Percentiles rank a stretch among this genome's conserved stretches.
Conservation (phyloP, 2,797 vertebrate genomes). For the Lacerta agilis region DNA sequence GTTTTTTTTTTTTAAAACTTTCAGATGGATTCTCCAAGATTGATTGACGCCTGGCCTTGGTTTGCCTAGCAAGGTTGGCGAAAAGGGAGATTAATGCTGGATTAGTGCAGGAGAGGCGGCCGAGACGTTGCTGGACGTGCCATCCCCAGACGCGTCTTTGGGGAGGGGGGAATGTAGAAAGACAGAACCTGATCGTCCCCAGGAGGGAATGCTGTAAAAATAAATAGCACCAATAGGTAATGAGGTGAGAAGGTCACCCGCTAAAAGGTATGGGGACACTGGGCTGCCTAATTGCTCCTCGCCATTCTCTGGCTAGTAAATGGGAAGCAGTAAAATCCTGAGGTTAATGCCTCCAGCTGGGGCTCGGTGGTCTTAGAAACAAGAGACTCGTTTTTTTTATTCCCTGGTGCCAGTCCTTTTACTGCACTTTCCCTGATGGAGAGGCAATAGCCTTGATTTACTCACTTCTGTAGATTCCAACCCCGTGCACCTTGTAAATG, state of each 20-base stretch:
- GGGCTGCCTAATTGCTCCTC: constrained; percentile 13
- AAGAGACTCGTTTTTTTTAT: constrained; percentile 5
- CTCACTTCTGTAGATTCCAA: neutral
- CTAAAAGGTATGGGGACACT: constrained; percentile 50
- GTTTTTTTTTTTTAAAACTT: neutral
- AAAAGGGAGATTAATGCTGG: constrained; percentile 20
- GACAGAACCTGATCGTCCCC: neutral
- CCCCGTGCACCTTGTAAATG: neutral
- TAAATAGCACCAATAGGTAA: constrained; percentile 60
- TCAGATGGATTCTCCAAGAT: constrained; percentile 40
- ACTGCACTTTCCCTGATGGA: constrained; percentile 1
- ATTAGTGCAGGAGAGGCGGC: constrained; percentile 20
- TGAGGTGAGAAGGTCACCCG: constrained; percentile 67
- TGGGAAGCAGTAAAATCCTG: neutral
- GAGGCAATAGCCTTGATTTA: neutral
- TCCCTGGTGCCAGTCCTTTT: neutral
- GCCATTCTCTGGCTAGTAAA: constrained; percentile 39
- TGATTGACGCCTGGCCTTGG: constrained; percentile 39
- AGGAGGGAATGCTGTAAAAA: constrained; percentile 63
- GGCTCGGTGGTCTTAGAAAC: constrained; percentile 20
- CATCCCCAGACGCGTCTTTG: neutral
- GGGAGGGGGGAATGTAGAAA: neutral
- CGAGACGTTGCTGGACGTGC: neutral
- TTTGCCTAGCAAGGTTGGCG: neutral
- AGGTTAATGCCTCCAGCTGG: constrained; percentile 44